Base-by-base conservation (phyloP, 2,113 vertebrate species). In the Silurus asotus region DNA sequence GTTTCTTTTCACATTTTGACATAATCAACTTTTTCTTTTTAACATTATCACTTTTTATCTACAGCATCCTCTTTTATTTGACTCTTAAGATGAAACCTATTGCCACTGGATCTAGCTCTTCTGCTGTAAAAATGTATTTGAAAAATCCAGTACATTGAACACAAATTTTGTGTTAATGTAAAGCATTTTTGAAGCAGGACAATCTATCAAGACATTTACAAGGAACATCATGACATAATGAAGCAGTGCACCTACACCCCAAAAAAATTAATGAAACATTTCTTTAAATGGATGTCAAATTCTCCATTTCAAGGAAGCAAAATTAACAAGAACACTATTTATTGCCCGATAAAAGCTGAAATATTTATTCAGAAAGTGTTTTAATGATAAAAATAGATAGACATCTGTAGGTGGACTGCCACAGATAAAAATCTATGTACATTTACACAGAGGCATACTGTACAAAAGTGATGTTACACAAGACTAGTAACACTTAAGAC, bases 281-380 rank as follows among this genome's bases (percentile, higher is more conserved):
- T 37, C 37, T 37, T 37, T 37, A 37, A 87, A 69, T 74, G 82
- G 86, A 87, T 83, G 23, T 4, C 15, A 58, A 74, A 83, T 83
- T 74, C 15, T n/a, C 1, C 37, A 48, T 72, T 8, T 48, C 15
- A 48, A 45, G 7, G 48, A 72, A 3, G 37, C 48, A 6, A 45
- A 45, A 48, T 25, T 28, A 28, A 37, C 5, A 67, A 67, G 65
- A 67, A 37, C 6, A 0, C 28, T 20, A 69, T 37, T 69, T 69
- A 45, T 2, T 69, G 37, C 15, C 17, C 19, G 37, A 48, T 48
- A 69, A 37, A 37, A 72, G 4, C 10, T 17, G 4, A 37, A 72
- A 72, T 19, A 72, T 72, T 15, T 19, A 0, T 17, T 48, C 6
- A 67, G 65, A 67, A 67, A 19, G 25, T 67, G 28, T 67, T 67